phyloP scores from a whole-genome alignment of 2,888 invertebrate genomes.

The Cistogaster globosa region DNA sequence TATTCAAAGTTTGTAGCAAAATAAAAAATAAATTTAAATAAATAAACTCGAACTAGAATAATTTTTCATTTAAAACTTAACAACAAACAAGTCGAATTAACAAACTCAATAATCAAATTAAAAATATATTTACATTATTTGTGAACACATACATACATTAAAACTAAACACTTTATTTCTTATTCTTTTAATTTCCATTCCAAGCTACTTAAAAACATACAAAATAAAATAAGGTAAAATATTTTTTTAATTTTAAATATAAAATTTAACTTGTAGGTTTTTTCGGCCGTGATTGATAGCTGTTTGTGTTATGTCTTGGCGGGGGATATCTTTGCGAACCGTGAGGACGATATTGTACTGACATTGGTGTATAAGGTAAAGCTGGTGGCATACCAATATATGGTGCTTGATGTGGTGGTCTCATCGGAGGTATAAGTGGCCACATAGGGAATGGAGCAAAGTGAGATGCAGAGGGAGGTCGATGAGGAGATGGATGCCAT shows the following conservation, averaged over 20 bases:
- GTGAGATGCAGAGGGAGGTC: conserved; percentile 52
- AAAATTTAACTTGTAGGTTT: conserved; percentile 9
- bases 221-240: not conserved
- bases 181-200: too few relatives aligned
- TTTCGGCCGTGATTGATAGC: conserved; percentile 28
- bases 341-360: conserved; percentile 32
- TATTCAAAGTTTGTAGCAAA: too few relatives aligned
- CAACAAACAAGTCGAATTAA: too few relatives aligned
- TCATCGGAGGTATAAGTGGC: conserved; percentile 45
- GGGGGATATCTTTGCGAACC: conserved; percentile 29
- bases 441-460: conserved; percentile 52
- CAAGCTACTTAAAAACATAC: too few relatives aligned
- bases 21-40: too few relatives aligned
- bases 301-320: conserved; percentile 27
- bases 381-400: conserved; percentile 19
- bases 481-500: conserved; percentile 52
- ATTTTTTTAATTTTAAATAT: not conserved
- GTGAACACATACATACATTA: too few relatives aligned
- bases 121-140: too few relatives aligned
- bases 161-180: too few relatives aligned
- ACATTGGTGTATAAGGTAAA: conserved; percentile 26
- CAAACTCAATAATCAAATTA: too few relatives aligned
- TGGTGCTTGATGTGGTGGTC: conserved; percentile 38
- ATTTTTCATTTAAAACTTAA: too few relatives aligned
- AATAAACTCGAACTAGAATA: too few relatives aligned